phyloP scores from a whole-genome alignment of 2,888 invertebrate genomes.

The Autographa gamma region DNA sequence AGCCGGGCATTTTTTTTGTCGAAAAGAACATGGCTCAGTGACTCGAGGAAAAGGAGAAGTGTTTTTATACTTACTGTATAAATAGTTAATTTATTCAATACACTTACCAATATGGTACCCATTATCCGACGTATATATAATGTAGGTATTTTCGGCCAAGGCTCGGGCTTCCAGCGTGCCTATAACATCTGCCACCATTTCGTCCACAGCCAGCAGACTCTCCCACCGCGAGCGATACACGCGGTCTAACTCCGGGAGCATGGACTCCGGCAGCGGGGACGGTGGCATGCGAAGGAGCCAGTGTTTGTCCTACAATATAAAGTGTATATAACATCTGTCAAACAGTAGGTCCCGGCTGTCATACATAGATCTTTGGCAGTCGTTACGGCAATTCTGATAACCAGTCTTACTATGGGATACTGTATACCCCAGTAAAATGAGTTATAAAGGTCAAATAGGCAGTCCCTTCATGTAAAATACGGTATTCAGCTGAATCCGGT shows the following conservation, averaged over 20 bases:
- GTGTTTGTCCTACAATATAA: slow-evolving; percentile 91
- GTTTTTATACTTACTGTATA: too few relatives aligned
- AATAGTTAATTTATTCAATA: not conserved
- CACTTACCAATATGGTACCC: slow-evolving; percentile 95
- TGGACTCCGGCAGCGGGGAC: slow-evolving; percentile 88
- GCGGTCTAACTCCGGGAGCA: slow-evolving; percentile 90
- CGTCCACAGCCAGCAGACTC: slow-evolving; percentile 95
- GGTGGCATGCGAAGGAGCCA: slow-evolving; percentile 94
- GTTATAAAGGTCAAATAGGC: too few relatives aligned
- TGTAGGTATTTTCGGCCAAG: slow-evolving; percentile 92
- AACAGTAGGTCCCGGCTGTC: too few relatives aligned
- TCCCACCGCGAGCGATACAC: slow-evolving; percentile 94
- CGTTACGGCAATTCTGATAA: too few relatives aligned
- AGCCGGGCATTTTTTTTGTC: too few relatives aligned
- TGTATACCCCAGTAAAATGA: too few relatives aligned
- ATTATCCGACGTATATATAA: slow-evolving; percentile 96
- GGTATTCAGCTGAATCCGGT: too few relatives aligned
- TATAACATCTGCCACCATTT: slow-evolving; percentile 92
- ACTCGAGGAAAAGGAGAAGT: too few relatives aligned
- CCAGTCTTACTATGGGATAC: too few relatives aligned
- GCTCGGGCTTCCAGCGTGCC: slow-evolving; percentile 85
- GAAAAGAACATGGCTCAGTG: too few relatives aligned
- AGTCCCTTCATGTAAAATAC: too few relatives aligned
- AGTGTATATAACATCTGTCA: not conserved
- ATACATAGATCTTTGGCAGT: too few relatives aligned